These are phyloP conservation scores for Columba guinea DNA, from an alignment of 2,797 vertebrate genomes.

Conservation along the genomic window DNA sequence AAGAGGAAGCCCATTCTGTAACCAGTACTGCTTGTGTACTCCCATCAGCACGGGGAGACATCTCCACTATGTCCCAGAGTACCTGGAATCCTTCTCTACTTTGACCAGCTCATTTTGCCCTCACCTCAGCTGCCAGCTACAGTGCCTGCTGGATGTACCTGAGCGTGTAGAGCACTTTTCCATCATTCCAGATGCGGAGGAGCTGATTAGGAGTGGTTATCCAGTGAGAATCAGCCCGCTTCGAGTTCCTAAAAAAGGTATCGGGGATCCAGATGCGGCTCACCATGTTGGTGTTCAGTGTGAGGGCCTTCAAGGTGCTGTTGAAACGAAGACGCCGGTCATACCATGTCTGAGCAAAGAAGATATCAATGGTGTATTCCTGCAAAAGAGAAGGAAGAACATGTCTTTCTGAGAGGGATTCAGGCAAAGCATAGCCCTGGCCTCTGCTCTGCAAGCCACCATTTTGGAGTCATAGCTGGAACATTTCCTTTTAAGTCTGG, in stretches of 20 bases:
- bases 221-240: constrained; percentile 73
- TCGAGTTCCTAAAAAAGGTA: constrained; percentile 80
- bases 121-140: not conserved
- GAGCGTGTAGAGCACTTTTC: constrained; percentile 80
- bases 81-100: not conserved
- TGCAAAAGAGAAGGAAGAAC: constrained; percentile 16
- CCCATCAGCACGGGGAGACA: not conserved
- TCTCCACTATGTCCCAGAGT: not conserved
- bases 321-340: constrained; percentile 80
- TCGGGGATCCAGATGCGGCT: constrained; percentile 82
- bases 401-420: not conserved
- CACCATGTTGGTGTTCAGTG: constrained; percentile 79
- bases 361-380: constrained; percentile 83
- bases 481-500: not conserved
- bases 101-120: not conserved
- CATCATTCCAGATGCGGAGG: constrained; percentile 79
- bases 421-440: not conserved
- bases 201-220: constrained; percentile 80
- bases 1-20: not conserved
- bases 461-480: not conserved
- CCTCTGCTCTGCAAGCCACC: not conserved
- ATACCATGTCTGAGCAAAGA: constrained; percentile 82
- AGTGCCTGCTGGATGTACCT: constrained; percentile 63
- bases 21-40: not conserved
- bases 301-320: constrained; percentile 77